Evolutionary conservation across 2,113 vertebrate species (phyloP), one percentile per base, ranked within the genome.

Genomic region (Puffinus mauretanicus): DNA sequence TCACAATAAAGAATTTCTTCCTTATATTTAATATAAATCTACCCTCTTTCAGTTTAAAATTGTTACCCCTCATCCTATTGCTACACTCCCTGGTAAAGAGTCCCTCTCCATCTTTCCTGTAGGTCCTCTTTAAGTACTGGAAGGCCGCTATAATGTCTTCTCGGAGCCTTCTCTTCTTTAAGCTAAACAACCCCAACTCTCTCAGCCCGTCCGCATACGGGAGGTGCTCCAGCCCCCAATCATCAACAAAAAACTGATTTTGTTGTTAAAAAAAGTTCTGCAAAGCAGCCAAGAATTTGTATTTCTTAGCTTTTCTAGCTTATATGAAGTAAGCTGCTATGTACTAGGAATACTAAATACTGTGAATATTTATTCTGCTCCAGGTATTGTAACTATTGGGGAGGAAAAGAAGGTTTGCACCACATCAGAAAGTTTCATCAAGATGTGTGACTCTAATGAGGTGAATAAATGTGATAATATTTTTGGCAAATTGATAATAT

Each of bases 371-470:
- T 90, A 30, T 66, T 80, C 30, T 86, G 8, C 97, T 98, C 34
- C 93, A 99, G 99, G 99, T 93, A 99, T 99, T 86, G 99, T 99
- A 96, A 98, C 99, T 46, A 97, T 99, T 94, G 98, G 98, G 80
- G 99, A 99, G 79, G 99, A 98, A 65, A 99, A 99, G 98, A 99
- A 99, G 55, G 98, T 99, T 62, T 99, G 99, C 86, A 98, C 99
- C 27, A 97, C 98, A 92, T 98, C 99, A 60, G 99, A 99, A 91
- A 99, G 98, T 80, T 99, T 99, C 98, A 96, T 98, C 97, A 99
- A 98, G 97, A 99, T 99, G 99, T 99, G 99, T 90, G 98, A 99
- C 94, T 99, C 99, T 47, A 99, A 98, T 91, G 99, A 99, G 98
- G 99, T 99, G 89, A 98, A 95, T 91, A 70, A 94, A 61, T 57